Base-by-base conservation (phyloP, 1,140 invertebrate genomes). In the Apis florea region DNA sequence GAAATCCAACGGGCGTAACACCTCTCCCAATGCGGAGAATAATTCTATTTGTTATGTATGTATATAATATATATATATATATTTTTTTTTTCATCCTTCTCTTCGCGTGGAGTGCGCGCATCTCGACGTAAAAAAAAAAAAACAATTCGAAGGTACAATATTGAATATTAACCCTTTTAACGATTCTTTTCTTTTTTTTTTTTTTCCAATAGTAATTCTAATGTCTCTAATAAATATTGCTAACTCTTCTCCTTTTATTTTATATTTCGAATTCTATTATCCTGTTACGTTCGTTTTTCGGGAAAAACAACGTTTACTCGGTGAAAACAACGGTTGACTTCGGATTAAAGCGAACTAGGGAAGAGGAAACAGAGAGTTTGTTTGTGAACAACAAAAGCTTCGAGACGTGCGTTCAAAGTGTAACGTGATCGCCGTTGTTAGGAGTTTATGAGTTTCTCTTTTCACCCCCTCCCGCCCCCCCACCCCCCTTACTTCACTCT, bases 1-100 rank as follows among this genome's bases (percentile, higher is more conserved):
- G 59, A 54, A 64, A 79, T 79, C 69, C 56, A 24, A 79, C 53
- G 24, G 31, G 59, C 40, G 78, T 73, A 74, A 80, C 71, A 19
- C 17, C 13, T 40, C 11, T 40, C 11, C 31, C 61, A 56, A 74
- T 67, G 56, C 24, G 51, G 58, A 53, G 31, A 53, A 75, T 74
- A 80, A 80, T 80, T 74, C 31, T 67, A 67, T 80, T 80, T 58
- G 31, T 17, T 17, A 40, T 5, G 17, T 21, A 54, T 53, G 21
- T 63, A 64, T 61, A 47, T 6, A 31, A 26, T 63, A 64, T 61
- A 47, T 6, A 31, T 17, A 19, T 47, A 21, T 40, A 11, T 47
- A 12, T 17, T 21, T 68, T 49, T 31, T 31, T 19, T 24, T 19
- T 17, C 31, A 2, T 63, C 3, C 2, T 24, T 17, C 1, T 31